A percentile compares a stretch with the other conserved stretches of the same genome.
Conservation (phyloP, 2,797 vertebrate genomes). For the Leucoraja ocellata region DNA sequence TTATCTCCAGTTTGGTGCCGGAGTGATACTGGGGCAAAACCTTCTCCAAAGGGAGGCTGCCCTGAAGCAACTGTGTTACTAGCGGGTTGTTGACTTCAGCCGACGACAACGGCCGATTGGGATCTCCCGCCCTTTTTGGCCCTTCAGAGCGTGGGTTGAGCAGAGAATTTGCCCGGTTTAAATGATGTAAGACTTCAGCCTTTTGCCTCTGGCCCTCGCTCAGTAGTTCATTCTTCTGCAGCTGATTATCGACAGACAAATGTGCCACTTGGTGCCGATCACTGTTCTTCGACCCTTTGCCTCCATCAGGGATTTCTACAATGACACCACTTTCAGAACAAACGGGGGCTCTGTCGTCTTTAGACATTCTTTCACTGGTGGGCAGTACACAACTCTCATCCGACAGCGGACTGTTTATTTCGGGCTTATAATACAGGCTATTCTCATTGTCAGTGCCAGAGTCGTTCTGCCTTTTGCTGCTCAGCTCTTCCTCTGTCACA, state of each 20-base stretch:
- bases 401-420: constrained; percentile 9
- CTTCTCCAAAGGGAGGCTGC: constrained; percentile 68
- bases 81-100: constrained; percentile 74
- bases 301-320: constrained; percentile 41
- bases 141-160: constrained; percentile 46
- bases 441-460: background rate
- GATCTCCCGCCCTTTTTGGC: constrained; percentile 46
- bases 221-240: background rate
- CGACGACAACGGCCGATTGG: constrained; percentile 55
- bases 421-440: constrained; percentile 18
- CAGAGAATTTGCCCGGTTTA: constrained; percentile 42
- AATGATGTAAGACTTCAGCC: constrained; percentile 18
- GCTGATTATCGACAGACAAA: background rate
- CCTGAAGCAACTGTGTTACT: constrained; percentile 76
- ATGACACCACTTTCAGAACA: background rate
- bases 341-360: background rate
- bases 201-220: constrained; percentile 44
- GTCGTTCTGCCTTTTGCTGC: background rate
- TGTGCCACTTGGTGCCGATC: background rate
- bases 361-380: constrained; percentile 37
- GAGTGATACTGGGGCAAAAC: constrained; percentile 63
- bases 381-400: constrained; percentile 39
- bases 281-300: constrained; percentile 40
- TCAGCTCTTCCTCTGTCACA: background rate
- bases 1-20: constrained; percentile 58